These are phyloP conservation scores for Dione juno DNA, from an alignment of 2,888 invertebrate species.

Conservation along the genomic window DNA sequence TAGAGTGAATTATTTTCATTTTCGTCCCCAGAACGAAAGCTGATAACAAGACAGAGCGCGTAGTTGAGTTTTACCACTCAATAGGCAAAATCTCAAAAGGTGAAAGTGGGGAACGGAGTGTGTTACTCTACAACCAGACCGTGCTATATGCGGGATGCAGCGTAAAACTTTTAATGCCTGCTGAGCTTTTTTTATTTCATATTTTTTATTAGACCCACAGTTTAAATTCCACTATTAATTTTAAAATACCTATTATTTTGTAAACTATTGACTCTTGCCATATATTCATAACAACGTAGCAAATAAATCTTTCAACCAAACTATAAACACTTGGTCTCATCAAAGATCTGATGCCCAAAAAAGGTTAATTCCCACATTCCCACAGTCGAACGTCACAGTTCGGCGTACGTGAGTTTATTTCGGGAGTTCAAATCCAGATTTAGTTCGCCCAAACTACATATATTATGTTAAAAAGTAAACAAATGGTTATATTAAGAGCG, in stretches of 20 bases:
- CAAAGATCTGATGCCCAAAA: conserved; percentile 52
- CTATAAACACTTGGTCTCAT: background rate
- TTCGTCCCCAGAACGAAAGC: too few species aligned
- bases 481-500: conserved; percentile 70
- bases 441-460: conserved; percentile 67
- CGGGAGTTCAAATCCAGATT: conserved; percentile 65
- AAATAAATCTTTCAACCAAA: background rate
- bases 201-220: too few species aligned
- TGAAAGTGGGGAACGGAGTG: too few species aligned
- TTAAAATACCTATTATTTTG: background rate
- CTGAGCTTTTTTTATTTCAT: too few species aligned
- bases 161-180: too few species aligned
- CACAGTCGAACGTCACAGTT: conserved; percentile 39
- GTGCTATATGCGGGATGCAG: too few species aligned
- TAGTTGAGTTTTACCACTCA: too few species aligned
- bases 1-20: too few species aligned
- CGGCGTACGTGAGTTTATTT: conserved; percentile 72
- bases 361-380: conserved; percentile 53
- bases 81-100: too few species aligned
- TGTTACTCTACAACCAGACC: too few species aligned
- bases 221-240: background rate
- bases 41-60: too few species aligned
- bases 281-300: background rate
- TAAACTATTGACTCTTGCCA: background rate
- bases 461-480: conserved; percentile 74